Base-by-base conservation (phyloP, 1,140 invertebrate species). In the Mactra quadrangularis region DNA sequence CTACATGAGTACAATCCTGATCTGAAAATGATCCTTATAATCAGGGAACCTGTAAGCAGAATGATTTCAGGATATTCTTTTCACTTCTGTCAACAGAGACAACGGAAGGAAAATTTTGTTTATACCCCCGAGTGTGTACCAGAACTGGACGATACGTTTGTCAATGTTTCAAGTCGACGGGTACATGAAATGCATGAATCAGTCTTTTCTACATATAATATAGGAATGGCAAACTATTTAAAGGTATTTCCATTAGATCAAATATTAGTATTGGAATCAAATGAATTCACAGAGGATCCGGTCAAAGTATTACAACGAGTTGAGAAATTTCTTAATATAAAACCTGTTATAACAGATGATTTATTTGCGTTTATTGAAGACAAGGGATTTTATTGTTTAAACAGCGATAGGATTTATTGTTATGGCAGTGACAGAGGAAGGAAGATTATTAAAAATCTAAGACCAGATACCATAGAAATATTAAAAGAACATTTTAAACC, bases 301-400 rank as follows among this genome's bases (percentile, higher is more conserved):
- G 62, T 47, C 22, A 7, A 22, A 25, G 62, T 66, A 19, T 45
- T 66, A 35, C 62, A 66, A 27, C 38, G 41, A 27, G 33, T 66
- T 17, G 62, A 66, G 15, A 45, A 9, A 38, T 66, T 41, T 66
- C 22, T 66, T 13, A 22, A 22, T 47, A 27, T 66, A 45, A 41
- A 47, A 47, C 62, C 35, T 19, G 35, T 66, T 3, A 45, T 66
- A 27, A 66, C 11, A 6, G 31, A 66, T 13, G 38, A 45, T 25
- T 47, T n/a, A 1, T 66, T 66, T 13, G 38, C n/a, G 1, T 66
- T 41, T n/a, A 45, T 41, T 47, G 4, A n/a, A 45, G 22, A 66
- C 0, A 66, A 66, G 45, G 2, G 41, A 22, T 66, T 66, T 47
- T 47, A 66, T 45, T 66, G 62, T 27, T 66, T 66, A 66, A 41